These are phyloP conservation scores for Agelaius phoeniceus DNA, from an alignment of 2,113 vertebrate species.

Conservation along the genomic window DNA sequence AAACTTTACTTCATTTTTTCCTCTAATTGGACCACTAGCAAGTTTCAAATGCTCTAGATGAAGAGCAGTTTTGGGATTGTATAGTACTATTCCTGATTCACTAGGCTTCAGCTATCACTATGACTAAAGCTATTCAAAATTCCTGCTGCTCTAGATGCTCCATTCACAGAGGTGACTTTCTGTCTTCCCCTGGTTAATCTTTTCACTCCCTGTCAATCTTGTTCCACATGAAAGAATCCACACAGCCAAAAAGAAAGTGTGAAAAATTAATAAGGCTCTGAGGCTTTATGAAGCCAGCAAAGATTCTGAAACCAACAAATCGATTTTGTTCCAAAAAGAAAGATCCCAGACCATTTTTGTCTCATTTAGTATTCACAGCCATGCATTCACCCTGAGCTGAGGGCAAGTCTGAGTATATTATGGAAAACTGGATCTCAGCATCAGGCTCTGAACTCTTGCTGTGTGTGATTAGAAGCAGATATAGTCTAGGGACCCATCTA, in stretches of 20 bases:
- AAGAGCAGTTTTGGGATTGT: not conserved
- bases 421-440: not conserved
- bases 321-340: conserved; percentile 14
- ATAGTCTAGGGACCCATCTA: not conserved
- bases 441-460: not conserved
- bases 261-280: conserved; percentile 18
- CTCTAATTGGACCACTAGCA: not conserved
- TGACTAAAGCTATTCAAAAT: not conserved
- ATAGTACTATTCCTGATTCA: not conserved
- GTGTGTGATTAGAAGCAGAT: not conserved
- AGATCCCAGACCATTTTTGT: not conserved
- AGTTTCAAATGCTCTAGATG: not conserved
- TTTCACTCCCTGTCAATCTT: not conserved
- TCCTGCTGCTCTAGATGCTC: not conserved
- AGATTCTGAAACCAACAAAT: not conserved
- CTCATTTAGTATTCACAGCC: not conserved
- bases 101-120: not conserved
- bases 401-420: conserved; percentile 7
- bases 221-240: not conserved
- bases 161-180: not conserved
- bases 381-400: not conserved
- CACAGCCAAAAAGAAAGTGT: not conserved
- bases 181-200: not conserved
- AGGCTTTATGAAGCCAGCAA: not conserved
- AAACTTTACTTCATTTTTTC: not conserved